Evolutionary conservation across 2,888 invertebrate species (phyloP), one percentile per base, ranked within the genome.

Genomic region (Nemotelus nigrinus): DNA sequence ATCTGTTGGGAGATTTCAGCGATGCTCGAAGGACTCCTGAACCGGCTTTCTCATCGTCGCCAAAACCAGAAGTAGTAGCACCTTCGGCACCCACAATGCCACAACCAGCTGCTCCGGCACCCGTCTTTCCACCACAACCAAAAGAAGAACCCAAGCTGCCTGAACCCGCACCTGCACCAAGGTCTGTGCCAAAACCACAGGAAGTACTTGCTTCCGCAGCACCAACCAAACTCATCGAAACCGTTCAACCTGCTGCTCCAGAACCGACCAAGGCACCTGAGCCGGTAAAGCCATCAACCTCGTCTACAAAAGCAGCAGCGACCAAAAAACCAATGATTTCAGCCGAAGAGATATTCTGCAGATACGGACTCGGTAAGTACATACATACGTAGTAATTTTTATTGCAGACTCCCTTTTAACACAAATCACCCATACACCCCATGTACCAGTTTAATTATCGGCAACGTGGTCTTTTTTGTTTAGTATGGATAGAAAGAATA

Each of bases 341-440:
- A 78, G 90, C 92, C 8, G 91, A 91, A 82, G 90, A 91, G 77
- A 90, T 92, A 81, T 92, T 92, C 86, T 89, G 89, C 83, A 89
- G 90, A 85, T 90, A 91, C 86, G 91, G 91, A 79, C 86, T 92
- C 80, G 92, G 92, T 92, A 84, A 91, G 91, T 89, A 55, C 68
- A 50, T 53, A 48, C 58, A n/a, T 77, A 25, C 25, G 25, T 57
- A 10, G n/a, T 25, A 57, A 57, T 60, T n/a, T 60, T 41, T 41
- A 7, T 60, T 60, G 7, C n/a, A 60, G 41, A 25, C 2, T 60
- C 60, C 25, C 58, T 2, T 4, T 2, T 25, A 25, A 60, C 39
- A 4, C 4, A 60, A 41, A 39, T 60, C 60, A 41, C 39, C 39
- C 58, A 58, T 58, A 41, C 39, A 60, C 39, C 60, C 7, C 60